A percentile compares a stretch with the other conserved stretches of the same genome.
Evolutionary conservation across 1,140 invertebrate genomes (phyloP).

Genomic region (Zaprionus inermis): DNA sequence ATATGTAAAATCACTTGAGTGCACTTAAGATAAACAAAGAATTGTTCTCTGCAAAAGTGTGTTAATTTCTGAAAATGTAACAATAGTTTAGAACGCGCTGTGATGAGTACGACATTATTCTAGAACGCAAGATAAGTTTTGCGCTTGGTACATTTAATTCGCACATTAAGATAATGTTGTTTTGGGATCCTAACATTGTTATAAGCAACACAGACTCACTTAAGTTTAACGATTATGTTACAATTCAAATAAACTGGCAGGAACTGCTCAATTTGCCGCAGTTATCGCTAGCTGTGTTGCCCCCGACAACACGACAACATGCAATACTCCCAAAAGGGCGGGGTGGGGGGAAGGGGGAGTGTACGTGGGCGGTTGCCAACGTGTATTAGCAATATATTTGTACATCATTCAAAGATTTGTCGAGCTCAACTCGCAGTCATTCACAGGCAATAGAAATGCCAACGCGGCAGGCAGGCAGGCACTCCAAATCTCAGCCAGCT

Average conservation of each 20-base stretch:
- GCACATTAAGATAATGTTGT: conserved; percentile 10
- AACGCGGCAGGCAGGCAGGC: no score
- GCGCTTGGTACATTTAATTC: conserved; percentile 11
- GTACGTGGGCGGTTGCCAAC: not conserved
- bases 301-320: not conserved
- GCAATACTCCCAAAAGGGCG: not conserved
- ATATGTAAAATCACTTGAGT: no score
- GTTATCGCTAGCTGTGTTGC: conserved; percentile 9
- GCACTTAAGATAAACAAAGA: no score
- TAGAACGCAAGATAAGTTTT: not conserved
- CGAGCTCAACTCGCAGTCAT: conserved; percentile 27
- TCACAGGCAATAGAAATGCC: conserved; percentile 42
- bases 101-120: not conserved
- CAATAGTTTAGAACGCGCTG: no score
- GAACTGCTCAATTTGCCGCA: conserved; percentile 41
- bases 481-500: conserved; percentile 24
- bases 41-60: no score
- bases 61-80: no score
- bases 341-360: not conserved
- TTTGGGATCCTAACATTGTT: not conserved
- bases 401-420: conserved; percentile 31
- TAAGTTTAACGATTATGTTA: conserved; percentile 50
- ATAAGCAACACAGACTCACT: conserved; percentile 26
- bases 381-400: conserved; percentile 25
- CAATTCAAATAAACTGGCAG: conserved; percentile 39